phyloP scores from a whole-genome alignment of 2,113 vertebrate species.

The Lepus europaeus region DNA sequence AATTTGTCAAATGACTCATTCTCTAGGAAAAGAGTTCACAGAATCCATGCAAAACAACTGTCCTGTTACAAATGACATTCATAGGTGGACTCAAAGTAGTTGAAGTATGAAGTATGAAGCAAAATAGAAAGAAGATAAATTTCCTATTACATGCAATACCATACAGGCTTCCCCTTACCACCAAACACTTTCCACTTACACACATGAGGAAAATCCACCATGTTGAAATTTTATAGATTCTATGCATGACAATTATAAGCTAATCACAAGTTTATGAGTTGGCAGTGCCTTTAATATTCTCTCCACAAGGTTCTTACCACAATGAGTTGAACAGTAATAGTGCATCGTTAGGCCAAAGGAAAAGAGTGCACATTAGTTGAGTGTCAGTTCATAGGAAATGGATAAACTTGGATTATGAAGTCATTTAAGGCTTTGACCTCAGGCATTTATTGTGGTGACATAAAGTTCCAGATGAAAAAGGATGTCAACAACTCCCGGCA shows the following conservation, averaged over 20 bases:
- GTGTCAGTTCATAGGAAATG: not conserved
- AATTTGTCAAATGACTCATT: not conserved
- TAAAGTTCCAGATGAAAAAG: not conserved
- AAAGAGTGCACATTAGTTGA: not conserved
- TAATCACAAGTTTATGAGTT: slow-evolving; percentile 35
- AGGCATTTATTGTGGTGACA: fast-evolving
- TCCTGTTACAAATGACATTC: not conserved
- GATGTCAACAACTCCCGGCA: not conserved
- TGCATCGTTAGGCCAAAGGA: not conserved
- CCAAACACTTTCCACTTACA: no score
- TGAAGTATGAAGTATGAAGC: not conserved
- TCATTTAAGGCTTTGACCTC: not conserved
- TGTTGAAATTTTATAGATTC: slow-evolving; percentile 64
- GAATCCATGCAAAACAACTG: not conserved
- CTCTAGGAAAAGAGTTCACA: slow-evolving; percentile 5
- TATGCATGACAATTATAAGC: not conserved
- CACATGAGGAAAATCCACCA: slow-evolving; percentile 9
- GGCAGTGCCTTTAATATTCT: slow-evolving; percentile 3
- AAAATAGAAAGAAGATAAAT: slow-evolving; percentile 72
- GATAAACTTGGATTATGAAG: not conserved
- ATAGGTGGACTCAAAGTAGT: not conserved
- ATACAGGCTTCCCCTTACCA: not conserved
- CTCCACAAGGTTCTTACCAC: not conserved
- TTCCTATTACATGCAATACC: slow-evolving; percentile 45
- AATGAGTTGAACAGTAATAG: not conserved